Percentiles rank a stretch among this genome's conserved stretches.
Conservation (phyloP, 37 sponge, comb jelly and placozoan genomes). For the Beroe ovata region DNA sequence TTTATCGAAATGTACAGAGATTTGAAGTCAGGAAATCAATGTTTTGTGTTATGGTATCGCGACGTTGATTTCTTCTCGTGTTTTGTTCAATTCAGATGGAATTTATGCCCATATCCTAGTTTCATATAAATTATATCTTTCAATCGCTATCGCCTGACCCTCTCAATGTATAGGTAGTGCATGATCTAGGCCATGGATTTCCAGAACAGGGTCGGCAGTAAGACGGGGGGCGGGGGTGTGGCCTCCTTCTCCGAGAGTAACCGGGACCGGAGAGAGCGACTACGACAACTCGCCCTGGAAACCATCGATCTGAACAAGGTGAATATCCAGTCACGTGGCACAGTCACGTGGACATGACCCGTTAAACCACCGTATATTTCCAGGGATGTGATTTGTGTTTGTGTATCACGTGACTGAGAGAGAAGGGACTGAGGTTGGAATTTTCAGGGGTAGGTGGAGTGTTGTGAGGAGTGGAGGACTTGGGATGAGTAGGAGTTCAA, state of each 20-base stretch:
- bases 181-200: too few relatives aligned
- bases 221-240: constrained; percentile 95
- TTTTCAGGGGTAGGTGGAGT: constrained; percentile 26
- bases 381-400: constrained; percentile 6
- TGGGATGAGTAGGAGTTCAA: too few relatives aligned
- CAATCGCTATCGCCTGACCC: too few relatives aligned
- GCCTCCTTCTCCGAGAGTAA: constrained; percentile 89
- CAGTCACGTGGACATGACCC: not conserved
- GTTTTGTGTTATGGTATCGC: too few relatives aligned
- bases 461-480: too few relatives aligned
- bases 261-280: constrained; percentile 90
- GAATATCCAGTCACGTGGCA: not conserved
- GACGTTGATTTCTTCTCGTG: too few relatives aligned
- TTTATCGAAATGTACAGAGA: too few relatives aligned
- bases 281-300: constrained; percentile 91
- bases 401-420: not conserved
- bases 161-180: too few relatives aligned
- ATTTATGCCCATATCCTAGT: too few relatives aligned
- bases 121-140: too few relatives aligned
- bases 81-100: too few relatives aligned
- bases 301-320: constrained; percentile 95
- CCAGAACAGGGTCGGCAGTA: constrained; percentile 91
- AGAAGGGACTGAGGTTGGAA: not conserved
- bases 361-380: constrained; percentile 30
- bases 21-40: too few relatives aligned